A percentile compares a stretch with the other conserved stretches of the same genome.
Evolutionary conservation across 1,140 invertebrate genomes (phyloP).

Genomic region (Trialeurodes vaporariorum): DNA sequence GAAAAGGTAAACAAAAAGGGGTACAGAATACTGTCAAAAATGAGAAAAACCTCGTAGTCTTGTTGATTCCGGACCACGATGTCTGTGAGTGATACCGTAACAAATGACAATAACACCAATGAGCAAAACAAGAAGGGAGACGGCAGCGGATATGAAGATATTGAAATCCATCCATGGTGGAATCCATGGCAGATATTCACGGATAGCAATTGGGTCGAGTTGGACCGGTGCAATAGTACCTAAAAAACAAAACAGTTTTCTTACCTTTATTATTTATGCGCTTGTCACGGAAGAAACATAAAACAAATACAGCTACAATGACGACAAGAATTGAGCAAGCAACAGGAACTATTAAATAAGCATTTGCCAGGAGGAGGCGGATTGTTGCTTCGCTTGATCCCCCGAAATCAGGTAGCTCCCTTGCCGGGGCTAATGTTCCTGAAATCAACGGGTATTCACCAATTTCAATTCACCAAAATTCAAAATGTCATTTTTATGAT

Average conservation of each 20-base stretch:
- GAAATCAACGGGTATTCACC: conserved; percentile 38
- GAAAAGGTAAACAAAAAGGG: not conserved
- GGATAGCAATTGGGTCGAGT: conserved; percentile 44
- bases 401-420: conserved; percentile 56
- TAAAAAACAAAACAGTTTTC: conserved; percentile 35
- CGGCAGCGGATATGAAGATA: conserved; percentile 68
- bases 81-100: conserved; percentile 63
- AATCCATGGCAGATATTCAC: conserved; percentile 60
- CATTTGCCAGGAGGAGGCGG: conserved; percentile 70
- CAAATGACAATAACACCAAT: conserved; percentile 81
- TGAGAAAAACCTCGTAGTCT: conserved; percentile 71
- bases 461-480: not conserved
- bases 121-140: conserved; percentile 72
- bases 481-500: too few relatives aligned
- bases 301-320: conserved; percentile 80
- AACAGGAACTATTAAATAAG: conserved; percentile 89
- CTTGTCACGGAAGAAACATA: conserved; percentile 74
- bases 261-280: conserved; percentile 72
- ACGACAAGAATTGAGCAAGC: conserved; percentile 81
- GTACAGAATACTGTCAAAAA: too few relatives aligned
- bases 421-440: conserved; percentile 87
- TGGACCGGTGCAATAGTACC: conserved; percentile 68
- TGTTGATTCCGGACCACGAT: conserved; percentile 57
- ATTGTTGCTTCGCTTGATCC: conserved; percentile 57
- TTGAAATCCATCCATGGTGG: conserved; percentile 76